Evolutionary conservation across 2,797 vertebrate species (phyloP).

Genomic region (Peromyscus attwateri): DNA sequence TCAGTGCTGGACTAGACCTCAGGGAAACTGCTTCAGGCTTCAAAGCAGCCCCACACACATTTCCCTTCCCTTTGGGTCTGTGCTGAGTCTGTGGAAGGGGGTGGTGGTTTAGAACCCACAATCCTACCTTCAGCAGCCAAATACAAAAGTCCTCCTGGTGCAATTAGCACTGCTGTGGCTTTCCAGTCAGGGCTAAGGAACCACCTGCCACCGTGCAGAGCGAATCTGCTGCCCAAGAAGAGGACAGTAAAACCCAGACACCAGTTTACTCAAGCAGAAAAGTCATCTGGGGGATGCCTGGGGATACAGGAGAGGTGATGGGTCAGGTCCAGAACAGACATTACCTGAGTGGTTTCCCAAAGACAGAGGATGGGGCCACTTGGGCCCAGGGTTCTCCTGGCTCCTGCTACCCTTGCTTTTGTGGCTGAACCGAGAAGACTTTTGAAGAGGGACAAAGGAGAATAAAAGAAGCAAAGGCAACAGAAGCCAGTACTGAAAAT

Average conservation of each 20-base stretch:
- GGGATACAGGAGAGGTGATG: background rate
- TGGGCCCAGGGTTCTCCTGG: background rate
- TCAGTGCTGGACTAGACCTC: background rate
- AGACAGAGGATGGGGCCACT: background rate
- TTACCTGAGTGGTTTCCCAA: background rate
- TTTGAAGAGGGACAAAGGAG: background rate
- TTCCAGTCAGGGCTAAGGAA: background rate
- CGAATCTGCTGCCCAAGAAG: background rate
- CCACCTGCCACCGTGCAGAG: background rate
- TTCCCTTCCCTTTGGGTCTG: background rate
- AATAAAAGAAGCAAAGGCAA: background rate
- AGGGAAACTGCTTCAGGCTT: background rate
- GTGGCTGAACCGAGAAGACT: background rate
- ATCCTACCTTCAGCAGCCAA: background rate
- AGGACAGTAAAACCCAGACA: background rate
- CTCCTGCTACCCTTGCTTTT: background rate
- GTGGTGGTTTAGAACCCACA: background rate
- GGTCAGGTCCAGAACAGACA: background rate
- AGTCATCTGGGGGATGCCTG: background rate
- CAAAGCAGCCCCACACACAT: background rate
- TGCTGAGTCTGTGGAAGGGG: background rate
- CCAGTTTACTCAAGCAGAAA: background rate
- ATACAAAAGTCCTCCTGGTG: background rate
- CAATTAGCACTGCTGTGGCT: fast-evolving
- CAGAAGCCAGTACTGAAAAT: background rate